Evolutionary conservation across 1,140 invertebrate species (phyloP).

Genomic region (Brachionus calyciflorus): DNA sequence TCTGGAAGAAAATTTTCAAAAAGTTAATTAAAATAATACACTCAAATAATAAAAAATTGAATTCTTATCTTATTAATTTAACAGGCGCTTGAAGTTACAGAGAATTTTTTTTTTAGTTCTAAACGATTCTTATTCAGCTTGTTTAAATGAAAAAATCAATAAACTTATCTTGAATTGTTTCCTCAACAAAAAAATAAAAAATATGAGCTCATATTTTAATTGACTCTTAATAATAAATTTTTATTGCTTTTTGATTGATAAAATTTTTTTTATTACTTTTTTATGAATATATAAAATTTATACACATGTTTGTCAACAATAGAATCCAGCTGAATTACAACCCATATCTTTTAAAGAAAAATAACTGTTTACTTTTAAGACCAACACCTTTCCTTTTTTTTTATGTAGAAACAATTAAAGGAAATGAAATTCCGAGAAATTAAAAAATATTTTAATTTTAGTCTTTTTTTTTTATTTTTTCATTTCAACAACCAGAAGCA

Average conservation of each 20-base stretch:
- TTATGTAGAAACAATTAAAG: too few relatives aligned
- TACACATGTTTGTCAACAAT: conserved; percentile 6
- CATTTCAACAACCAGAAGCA: too few relatives aligned
- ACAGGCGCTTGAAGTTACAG: background rate
- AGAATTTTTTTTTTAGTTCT: too few relatives aligned
- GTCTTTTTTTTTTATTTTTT: too few relatives aligned
- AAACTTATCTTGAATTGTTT: conserved; percentile 34
- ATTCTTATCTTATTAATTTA: background rate
- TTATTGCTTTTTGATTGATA: conserved; percentile 41
- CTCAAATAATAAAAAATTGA: background rate
- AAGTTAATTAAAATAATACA: conserved; percentile 35
- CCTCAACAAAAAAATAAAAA: background rate
- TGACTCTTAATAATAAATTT: conserved; percentile 29
- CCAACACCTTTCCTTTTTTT: too few relatives aligned
- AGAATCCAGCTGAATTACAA: conserved; percentile 13
- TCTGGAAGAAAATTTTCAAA: background rate
- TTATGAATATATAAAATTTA: background rate
- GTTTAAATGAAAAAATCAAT: conserved; percentile 20
- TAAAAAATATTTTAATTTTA: too few relatives aligned
- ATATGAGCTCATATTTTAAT: background rate
- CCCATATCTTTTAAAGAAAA: too few relatives aligned
- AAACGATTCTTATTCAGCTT: too few relatives aligned
- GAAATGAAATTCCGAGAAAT: too few relatives aligned
- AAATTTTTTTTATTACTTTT: conserved; percentile 17
- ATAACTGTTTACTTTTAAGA: too few relatives aligned